phyloP scores from a whole-genome alignment of 2,113 vertebrate genomes.

The Chionodraco myersi region DNA sequence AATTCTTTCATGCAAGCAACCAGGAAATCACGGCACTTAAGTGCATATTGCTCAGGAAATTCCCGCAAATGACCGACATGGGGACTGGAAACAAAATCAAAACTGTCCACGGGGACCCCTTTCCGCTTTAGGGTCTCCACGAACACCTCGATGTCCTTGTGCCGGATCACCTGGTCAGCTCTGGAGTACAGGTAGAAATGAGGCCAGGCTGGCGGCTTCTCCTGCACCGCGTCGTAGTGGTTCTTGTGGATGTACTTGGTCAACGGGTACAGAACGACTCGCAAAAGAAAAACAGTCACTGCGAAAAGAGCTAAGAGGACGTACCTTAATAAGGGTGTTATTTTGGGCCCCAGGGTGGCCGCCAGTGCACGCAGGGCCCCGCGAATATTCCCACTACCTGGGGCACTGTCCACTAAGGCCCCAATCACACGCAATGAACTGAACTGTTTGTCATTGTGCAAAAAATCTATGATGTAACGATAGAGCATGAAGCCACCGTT shows the following conservation, averaged over 20 bases:
- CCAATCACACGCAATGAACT: slow-evolving; percentile 86
- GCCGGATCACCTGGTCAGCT: slow-evolving; percentile 86
- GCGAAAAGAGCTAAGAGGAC: slow-evolving; percentile 85
- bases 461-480: slow-evolving; percentile 89
- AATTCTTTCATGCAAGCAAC: slow-evolving; percentile 78
- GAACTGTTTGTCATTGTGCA: slow-evolving; percentile 85
- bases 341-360: slow-evolving; percentile 79
- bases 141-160: slow-evolving; percentile 87
- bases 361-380: slow-evolving; percentile 89
- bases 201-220: slow-evolving; percentile 88
- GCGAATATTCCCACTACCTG: slow-evolving; percentile 87
- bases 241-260: slow-evolving; percentile 90
- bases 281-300: slow-evolving; percentile 80
- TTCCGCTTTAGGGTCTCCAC: slow-evolving; percentile 80
- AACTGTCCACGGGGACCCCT: slow-evolving; percentile 81
- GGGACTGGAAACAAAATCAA: slow-evolving; percentile 89
- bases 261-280: slow-evolving; percentile 88
- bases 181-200: slow-evolving; percentile 94
- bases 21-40: slow-evolving; percentile 87
- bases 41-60: slow-evolving; percentile 89
- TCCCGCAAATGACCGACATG: slow-evolving; percentile 90
- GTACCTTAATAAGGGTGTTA: slow-evolving; percentile 81
- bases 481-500: slow-evolving; percentile 96
- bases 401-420: slow-evolving; percentile 92
- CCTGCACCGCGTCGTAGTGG: slow-evolving; percentile 90